Percentiles rank a stretch among this genome's conserved stretches.
These are phyloP conservation scores for Steinernema carpocapsae DNA, from an alignment of 2,888 invertebrate genomes.

Conservation along the genomic window DNA sequence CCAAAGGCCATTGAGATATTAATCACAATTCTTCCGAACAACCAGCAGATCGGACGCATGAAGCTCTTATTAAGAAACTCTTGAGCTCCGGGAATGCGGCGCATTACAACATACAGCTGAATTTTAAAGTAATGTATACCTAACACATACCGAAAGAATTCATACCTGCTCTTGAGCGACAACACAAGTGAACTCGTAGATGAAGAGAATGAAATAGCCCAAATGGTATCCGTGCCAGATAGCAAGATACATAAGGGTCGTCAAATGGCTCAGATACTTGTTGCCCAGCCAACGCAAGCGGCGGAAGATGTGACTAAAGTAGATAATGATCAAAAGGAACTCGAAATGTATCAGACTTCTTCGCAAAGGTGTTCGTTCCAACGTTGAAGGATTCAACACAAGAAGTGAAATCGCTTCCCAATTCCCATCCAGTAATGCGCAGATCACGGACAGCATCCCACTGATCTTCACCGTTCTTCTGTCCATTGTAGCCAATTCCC, in stretches of 20 bases:
- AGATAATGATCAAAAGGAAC: no score
- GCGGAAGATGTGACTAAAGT: conserved; percentile 80
- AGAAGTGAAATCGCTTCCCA: conserved; percentile 82
- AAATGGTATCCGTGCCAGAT: conserved; percentile 94
- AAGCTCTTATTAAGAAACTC: conserved; percentile 54
- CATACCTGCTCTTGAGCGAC: conserved; percentile 82
- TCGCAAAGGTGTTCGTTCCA: conserved; percentile 93
- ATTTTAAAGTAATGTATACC: conserved; percentile 9
- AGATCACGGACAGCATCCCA: conserved; percentile 94
- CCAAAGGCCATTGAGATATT: conserved; percentile 66
- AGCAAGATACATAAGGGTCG: conserved; percentile 85
- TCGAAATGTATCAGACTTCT: no score
- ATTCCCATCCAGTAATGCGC: conserved; percentile 81
- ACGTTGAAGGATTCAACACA: conserved; percentile 91
- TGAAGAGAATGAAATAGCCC: conserved; percentile 91
- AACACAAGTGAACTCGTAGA: conserved; percentile 87
- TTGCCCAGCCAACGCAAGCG: conserved; percentile 87
- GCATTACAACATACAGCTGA: conserved; percentile 61
- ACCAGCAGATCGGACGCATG: conserved; percentile 56
- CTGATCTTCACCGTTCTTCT: conserved; percentile 69
- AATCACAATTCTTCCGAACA: conserved; percentile 62
- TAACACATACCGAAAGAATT: not conserved
- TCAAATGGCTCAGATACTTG: conserved; percentile 79
- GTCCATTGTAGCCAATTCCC: conserved; percentile 85
- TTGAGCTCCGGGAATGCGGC: conserved; percentile 55